phyloP scores from a whole-genome alignment of 2,888 invertebrate species.

The Cheilosia pagana region DNA sequence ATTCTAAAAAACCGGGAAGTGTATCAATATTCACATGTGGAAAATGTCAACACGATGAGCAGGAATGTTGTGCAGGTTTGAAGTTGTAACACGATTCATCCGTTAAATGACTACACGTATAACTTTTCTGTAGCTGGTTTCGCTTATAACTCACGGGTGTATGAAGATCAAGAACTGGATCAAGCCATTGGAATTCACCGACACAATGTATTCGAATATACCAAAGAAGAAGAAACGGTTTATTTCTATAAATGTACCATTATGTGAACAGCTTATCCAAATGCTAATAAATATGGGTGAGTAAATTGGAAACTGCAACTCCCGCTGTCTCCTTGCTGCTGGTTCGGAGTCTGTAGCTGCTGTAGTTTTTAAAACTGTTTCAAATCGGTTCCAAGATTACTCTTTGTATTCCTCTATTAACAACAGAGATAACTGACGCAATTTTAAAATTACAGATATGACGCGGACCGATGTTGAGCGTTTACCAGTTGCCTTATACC shows the following conservation, averaged over 20 bases:
- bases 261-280: conserved; percentile 81
- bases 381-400: no score
- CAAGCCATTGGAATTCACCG: conserved; percentile 79
- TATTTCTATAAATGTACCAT: conserved; percentile 79
- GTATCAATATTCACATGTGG: conserved; percentile 89
- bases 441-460: conserved; percentile 79
- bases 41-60: conserved; percentile 89
- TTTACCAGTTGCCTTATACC: conserved; percentile 88
- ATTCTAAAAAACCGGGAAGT: conserved; percentile 85
- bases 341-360: no score
- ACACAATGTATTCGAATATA: conserved; percentile 78
- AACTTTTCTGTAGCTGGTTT: conserved; percentile 77
- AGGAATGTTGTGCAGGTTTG: conserved; percentile 90
- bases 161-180: conserved; percentile 81
- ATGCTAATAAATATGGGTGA: conserved; percentile 81
- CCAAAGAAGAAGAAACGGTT: conserved; percentile 79
- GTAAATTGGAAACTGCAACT: conserved; percentile 7
- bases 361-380: no score
- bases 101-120: background rate
- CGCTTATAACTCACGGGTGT: conserved; percentile 80
- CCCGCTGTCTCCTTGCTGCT: no score
- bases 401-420: no score
- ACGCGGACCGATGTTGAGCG: conserved; percentile 86
- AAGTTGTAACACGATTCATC: conserved; percentile 64
- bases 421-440: background rate